These are phyloP conservation scores for Pelmatolapia mariae DNA, from an alignment of 2,113 vertebrate genomes.

Conservation along the genomic window DNA sequence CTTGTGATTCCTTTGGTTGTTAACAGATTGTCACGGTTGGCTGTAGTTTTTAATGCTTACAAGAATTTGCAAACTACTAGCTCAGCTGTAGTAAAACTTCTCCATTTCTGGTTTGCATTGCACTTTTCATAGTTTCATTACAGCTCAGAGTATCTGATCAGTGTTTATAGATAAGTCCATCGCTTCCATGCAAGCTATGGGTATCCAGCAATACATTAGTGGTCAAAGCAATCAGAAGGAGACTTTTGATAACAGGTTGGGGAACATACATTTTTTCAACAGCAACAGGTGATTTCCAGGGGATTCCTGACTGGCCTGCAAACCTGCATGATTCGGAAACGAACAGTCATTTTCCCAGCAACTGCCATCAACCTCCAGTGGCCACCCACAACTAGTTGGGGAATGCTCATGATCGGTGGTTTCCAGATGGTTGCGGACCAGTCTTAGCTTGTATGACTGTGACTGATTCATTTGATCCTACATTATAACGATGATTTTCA, in stretches of 20 bases:
- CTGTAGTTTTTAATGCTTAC: neutral
- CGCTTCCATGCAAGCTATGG: neutral
- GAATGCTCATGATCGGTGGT: neutral
- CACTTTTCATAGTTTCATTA: neutral
- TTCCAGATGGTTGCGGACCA: neutral
- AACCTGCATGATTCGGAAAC: neutral
- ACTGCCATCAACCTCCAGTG: neutral
- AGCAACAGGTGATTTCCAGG: neutral
- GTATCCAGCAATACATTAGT: neutral
- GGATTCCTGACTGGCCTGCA: neutral
- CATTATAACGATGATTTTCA: neutral
- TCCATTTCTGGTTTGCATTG: neutral
- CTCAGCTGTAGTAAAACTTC: neutral
- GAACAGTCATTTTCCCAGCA: neutral
- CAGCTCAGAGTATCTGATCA: neutral
- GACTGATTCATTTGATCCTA: neutral
- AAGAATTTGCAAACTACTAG: neutral
- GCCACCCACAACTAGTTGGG: neutral
- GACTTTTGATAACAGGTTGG: neutral
- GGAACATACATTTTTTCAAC: neutral
- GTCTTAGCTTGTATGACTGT: neutral
- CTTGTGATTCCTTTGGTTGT: neutral
- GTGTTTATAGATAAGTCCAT: neutral
- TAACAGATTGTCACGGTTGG: neutral
- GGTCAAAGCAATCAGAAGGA: neutral